A percentile compares a stretch with the other conserved stretches of the same genome.
Conservation (phyloP, 2,888 invertebrate genomes). For the Acanthococcus lagerstroemiae region DNA sequence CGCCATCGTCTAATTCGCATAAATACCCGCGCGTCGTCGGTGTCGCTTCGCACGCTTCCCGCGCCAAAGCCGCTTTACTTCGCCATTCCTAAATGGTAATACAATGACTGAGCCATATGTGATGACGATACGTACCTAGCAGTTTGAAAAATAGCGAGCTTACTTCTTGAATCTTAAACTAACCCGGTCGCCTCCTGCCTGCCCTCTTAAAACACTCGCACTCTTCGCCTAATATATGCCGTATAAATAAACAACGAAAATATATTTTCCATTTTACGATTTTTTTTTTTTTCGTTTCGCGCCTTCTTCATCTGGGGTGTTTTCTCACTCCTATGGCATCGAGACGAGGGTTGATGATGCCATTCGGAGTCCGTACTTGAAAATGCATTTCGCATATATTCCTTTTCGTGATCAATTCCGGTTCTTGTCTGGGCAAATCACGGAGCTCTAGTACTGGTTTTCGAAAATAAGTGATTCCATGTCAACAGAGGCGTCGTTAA, state of each 20-base stretch:
- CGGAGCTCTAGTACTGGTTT: no score
- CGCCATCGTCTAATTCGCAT: slow-evolving; percentile 24
- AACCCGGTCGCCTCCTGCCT: not conserved
- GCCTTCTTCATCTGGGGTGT: no score
- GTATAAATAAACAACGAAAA: slow-evolving; percentile 25
- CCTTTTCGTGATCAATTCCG: no score
- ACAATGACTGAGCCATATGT: slow-evolving; percentile 29
- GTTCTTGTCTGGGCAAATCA: no score
- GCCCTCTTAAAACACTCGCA: not conserved
- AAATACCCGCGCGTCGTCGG: slow-evolving; percentile 12
- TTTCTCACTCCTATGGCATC: no score
- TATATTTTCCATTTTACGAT: slow-evolving; percentile 1
- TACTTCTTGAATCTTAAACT: slow-evolving; percentile 28
- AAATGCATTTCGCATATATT: no score
- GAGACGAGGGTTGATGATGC: no score
- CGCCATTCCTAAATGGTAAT: slow-evolving; percentile 25
- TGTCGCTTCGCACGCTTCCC: slow-evolving; percentile 1
- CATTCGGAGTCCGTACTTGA: no score
- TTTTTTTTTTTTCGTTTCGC: not conserved
- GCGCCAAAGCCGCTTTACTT: slow-evolving; percentile 19
- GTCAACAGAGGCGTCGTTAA: no score
- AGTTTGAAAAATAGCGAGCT: slow-evolving; percentile 28
- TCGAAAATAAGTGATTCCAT: no score
- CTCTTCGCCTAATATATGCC: slow-evolving; percentile 11
- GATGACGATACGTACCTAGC: slow-evolving; percentile 21